phyloP scores from a whole-genome alignment of 1,140 invertebrate genomes.

The Zeugodacus cucurbitae region DNA sequence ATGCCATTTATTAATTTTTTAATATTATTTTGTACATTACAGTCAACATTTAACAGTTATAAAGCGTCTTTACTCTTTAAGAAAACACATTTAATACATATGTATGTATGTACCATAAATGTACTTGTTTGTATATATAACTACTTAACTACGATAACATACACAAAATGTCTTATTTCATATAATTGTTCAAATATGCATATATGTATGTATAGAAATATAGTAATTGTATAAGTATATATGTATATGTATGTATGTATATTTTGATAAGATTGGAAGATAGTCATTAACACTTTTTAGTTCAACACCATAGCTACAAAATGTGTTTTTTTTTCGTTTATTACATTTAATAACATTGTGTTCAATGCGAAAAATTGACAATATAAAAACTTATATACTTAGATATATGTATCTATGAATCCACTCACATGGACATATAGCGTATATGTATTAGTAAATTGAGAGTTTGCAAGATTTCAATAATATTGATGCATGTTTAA shows the following conservation, averaged over 20 bases:
- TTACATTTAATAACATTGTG: background rate
- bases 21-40: conserved; percentile 47
- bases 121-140: background rate
- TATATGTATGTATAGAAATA: background rate
- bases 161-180: background rate
- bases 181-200: background rate
- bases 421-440: too few relatives aligned
- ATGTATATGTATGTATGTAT: background rate
- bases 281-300: background rate
- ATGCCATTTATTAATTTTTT: background rate
- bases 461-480: too few relatives aligned
- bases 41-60: conserved; percentile 66
- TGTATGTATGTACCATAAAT: too few relatives aligned
- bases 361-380: background rate
- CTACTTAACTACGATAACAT: background rate
- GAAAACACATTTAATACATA: background rate
- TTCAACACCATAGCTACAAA: background rate
- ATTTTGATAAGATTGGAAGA: background rate
- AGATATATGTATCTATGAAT: too few relatives aligned
- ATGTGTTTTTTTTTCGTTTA: background rate
- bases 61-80: conserved; percentile 46
- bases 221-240: background rate
- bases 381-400: background rate
- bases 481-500: too few relatives aligned
- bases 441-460: too few relatives aligned